Percentiles rank a stretch among this genome's conserved stretches.
Conservation (phyloP, 1,140 invertebrate species). For the Nasonia vitripennis region DNA sequence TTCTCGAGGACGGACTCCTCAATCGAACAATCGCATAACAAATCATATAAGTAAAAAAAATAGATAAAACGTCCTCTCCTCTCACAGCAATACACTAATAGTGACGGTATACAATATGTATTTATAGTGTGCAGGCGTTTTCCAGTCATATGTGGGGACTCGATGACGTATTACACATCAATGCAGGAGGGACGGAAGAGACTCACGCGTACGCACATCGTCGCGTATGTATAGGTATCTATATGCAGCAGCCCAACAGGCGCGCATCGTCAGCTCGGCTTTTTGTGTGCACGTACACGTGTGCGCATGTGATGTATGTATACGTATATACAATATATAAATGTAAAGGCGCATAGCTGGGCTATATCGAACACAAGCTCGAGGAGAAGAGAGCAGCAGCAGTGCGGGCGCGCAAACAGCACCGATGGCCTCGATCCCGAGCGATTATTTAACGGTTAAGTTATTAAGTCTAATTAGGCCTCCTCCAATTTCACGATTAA, state of each 20-base stretch:
- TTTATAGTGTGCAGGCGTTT: constrained; percentile 42
- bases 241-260: not conserved
- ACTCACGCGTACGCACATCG: not conserved
- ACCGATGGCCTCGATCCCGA: constrained; percentile 72
- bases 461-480: constrained; percentile 75
- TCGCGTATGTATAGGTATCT: not conserved
- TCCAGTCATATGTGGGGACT: not conserved
- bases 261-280: not conserved
- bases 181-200: constrained; percentile 37
- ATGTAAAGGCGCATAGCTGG: not conserved
- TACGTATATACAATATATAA: constrained; percentile 5
- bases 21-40: constrained; percentile 2
- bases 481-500: constrained; percentile 74
- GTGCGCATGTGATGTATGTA: not conserved
- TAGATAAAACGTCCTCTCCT: too few species aligned
- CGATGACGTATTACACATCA: not conserved
- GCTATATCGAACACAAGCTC: not conserved
- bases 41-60: constrained; percentile 28
- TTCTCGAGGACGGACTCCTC: not conserved
- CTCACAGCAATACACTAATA: not conserved
- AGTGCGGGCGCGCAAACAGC: constrained; percentile 56
- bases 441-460: constrained; percentile 75
- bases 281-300: not conserved
- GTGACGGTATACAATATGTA: constrained; percentile 1
- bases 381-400: constrained; percentile 23